Evolutionary conservation across 2,113 vertebrate genomes (phyloP), one percentile per base, ranked within the genome.

Genomic region (Pyxicephalus adspersus): DNA sequence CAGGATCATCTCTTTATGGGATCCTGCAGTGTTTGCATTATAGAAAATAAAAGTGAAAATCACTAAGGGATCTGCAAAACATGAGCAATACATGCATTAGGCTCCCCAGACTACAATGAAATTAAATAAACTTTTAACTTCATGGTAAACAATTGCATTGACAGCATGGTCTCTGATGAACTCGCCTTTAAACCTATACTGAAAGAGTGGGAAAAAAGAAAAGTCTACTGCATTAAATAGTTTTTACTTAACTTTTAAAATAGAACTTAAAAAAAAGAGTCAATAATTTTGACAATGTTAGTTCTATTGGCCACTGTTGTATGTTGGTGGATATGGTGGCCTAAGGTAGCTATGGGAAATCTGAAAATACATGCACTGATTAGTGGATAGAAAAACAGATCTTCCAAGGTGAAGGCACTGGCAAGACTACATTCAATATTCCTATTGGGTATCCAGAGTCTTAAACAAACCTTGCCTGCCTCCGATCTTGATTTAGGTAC

Each of bases 41-140:
- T 72, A 72, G 26, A 22, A 57, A 72, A 31, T 11, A 52, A 72
- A 72, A 26, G 68, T 57, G 68, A 72, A 72, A 72, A 72, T 52
- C 68, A 55, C 68, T 19, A n/a, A 11, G 68, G 68, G 51, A 72
- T 57, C 25, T n/a, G 16, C 19, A 57, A 9, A 72, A 55, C 68
- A 29, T 57, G 68, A 16, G 7, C 15, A 25, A 50, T 25, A 23
- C 7, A 52, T 52, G 8, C n/a, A 51, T n/a, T 26, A 55, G 4
- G 55, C 28, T 72, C 51, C 68, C 51, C 28, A 16, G 26, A 20
- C 51, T 72, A 31, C 19, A 29, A 26, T 71, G 51, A 55, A 58
- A 55, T 31, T 55, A 31, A 72, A 57, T 29, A 55, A 55, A 55
- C 68, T 72, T 28, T 55, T 28, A 45, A 29, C 51, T 52, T 55